phyloP scores from a whole-genome alignment of 2,888 invertebrate species.

The Diaprepes abbreviatus region DNA sequence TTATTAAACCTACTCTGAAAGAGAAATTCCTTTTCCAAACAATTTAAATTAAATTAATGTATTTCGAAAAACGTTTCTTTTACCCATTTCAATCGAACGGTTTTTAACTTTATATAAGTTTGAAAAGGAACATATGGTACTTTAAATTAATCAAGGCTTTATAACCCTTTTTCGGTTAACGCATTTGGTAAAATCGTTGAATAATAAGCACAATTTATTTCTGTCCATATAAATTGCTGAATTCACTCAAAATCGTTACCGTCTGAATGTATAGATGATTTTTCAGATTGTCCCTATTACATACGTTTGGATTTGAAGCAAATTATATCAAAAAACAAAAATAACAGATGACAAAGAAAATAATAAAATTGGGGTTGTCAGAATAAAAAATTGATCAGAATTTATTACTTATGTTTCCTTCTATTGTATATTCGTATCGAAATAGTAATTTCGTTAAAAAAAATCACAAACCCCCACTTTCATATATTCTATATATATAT shows the following conservation, averaged over 20 bases:
- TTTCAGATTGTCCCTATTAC: constrained; percentile 5
- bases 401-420: too few relatives aligned
- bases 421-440: too few relatives aligned
- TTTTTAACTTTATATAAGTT: constrained; percentile 3
- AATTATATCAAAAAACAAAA: constrained; percentile 13
- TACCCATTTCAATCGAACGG: neutral
- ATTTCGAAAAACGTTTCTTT: constrained; percentile 7
- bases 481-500: too few relatives aligned
- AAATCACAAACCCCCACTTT: too few relatives aligned
- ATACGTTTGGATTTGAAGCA: constrained; percentile 8
- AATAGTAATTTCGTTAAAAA: too few relatives aligned
- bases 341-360: constrained; percentile 11
- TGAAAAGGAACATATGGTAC: constrained; percentile 2
- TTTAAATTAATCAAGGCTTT: constrained; percentile 15
- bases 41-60: constrained; percentile 9
- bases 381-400: neutral
- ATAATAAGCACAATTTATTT: constrained; percentile 23
- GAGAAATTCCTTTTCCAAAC: neutral
- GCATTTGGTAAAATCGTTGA: constrained; percentile 24
- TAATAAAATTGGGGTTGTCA: neutral
- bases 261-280: constrained; percentile 10
- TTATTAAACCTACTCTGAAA: neutral
- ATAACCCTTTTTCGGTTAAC: constrained; percentile 10
- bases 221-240: constrained; percentile 20
- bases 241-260: constrained; percentile 19